A percentile compares a stretch with the other conserved stretches of the same genome.
These are phyloP conservation scores for Dryobates pubescens DNA, from an alignment of 2,797 vertebrate genomes.

Conservation along the genomic window DNA sequence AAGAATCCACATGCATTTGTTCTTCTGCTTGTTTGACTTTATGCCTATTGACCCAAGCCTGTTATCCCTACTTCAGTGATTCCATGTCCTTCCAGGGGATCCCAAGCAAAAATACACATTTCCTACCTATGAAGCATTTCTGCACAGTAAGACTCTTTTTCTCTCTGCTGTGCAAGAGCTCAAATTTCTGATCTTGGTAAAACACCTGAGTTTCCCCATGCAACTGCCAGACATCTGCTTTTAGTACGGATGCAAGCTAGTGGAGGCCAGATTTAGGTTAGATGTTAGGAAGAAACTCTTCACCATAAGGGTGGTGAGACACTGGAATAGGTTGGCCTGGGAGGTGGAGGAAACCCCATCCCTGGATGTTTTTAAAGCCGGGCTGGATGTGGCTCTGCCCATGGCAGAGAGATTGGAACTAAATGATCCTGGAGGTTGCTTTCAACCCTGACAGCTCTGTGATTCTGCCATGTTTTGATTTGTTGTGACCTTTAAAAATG, in stretches of 20 bases:
- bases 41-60: background rate
- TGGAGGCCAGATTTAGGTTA: too few relatives aligned
- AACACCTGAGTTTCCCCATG: background rate
- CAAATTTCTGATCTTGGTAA: background rate
- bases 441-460: too few relatives aligned
- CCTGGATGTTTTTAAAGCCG: too few relatives aligned
- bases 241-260: background rate
- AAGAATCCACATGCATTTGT: background rate
- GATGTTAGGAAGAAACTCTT: too few relatives aligned
- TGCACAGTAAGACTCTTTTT: background rate
- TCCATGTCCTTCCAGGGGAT: background rate
- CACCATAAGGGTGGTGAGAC: too few relatives aligned
- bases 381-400: too few relatives aligned
- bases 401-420: too few relatives aligned
- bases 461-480: background rate
- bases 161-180: background rate
- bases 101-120: background rate
- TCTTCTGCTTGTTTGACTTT: background rate
- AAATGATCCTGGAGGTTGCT: too few relatives aligned
- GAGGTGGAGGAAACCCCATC: too few relatives aligned
- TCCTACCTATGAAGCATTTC: background rate
- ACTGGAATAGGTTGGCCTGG: too few relatives aligned
- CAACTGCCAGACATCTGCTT: background rate
- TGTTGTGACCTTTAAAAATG: background rate
- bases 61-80: background rate